phyloP scores from a whole-genome alignment of 2,113 vertebrate genomes.

The Morone chrysops region DNA sequence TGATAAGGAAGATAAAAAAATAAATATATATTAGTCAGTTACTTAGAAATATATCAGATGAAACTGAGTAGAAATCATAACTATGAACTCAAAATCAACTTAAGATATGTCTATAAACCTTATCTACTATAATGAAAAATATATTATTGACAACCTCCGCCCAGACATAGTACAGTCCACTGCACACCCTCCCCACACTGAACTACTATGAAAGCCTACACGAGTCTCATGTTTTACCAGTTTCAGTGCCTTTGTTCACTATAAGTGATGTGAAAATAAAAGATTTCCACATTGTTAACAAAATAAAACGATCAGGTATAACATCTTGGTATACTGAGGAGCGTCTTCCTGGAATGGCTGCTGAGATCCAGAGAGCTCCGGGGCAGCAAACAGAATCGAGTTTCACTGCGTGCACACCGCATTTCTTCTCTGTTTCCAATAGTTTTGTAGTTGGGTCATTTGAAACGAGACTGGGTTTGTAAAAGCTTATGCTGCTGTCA shows the following conservation, averaged over 20 bases:
- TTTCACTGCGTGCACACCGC: not conserved
- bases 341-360: not conserved
- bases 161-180: not conserved
- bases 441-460: not conserved
- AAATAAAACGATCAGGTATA: not conserved
- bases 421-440: not conserved
- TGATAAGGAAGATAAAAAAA: not conserved
- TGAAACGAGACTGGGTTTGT: not conserved
- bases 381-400: not conserved
- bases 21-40: no score
- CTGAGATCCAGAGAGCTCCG: not conserved
- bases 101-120: not conserved
- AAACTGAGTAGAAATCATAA: no score
- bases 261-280: not conserved
- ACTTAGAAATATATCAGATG: no score
- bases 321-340: not conserved
- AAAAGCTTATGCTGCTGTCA: not conserved
- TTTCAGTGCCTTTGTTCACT: not conserved
- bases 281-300: not conserved
- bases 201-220: no score
- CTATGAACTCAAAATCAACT: not conserved
- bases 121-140: not conserved
- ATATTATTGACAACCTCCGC: not conserved
- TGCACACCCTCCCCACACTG: not conserved
- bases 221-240: not conserved